These are phyloP conservation scores for Volucella bombylans DNA, from an alignment of 2,888 invertebrate species.

Conservation along the genomic window DNA sequence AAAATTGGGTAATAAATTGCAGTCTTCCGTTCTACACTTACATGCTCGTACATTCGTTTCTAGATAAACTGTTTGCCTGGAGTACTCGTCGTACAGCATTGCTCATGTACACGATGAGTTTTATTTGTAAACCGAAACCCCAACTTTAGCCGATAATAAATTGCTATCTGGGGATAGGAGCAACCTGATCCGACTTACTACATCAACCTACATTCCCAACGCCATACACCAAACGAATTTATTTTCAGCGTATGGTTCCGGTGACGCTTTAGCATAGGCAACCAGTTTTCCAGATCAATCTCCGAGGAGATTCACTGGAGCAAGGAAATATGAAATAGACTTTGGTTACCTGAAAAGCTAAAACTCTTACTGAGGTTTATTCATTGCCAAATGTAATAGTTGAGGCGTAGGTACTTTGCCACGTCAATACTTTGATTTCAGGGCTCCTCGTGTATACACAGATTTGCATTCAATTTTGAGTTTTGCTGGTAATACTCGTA, in stretches of 20 bases:
- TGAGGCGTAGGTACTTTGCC: no score
- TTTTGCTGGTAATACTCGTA: not conserved
- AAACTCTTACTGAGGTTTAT: not conserved
- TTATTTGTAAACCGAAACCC: constrained; percentile 20
- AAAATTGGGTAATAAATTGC: constrained; percentile 53
- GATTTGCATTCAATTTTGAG: not conserved
- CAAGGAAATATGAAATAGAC: constrained; percentile 33
- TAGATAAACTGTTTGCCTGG: constrained; percentile 34
- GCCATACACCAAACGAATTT: constrained; percentile 27
- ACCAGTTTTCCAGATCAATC: no score
- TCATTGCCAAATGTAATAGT: no score
- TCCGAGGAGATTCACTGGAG: constrained; percentile 15
- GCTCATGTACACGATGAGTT: constrained; percentile 16
- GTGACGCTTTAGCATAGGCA: no score
- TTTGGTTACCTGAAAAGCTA: constrained; percentile 9
- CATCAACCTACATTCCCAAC: not conserved
- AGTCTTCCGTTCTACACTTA: not conserved
- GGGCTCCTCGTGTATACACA: no score
- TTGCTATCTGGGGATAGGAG: constrained; percentile 35
- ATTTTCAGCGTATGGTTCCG: constrained; percentile 2
- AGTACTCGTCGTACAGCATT: constrained; percentile 3
- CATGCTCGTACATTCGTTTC: no score
- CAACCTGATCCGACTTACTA: not conserved
- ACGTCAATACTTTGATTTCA: no score
- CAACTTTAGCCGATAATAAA: constrained; percentile 54